Conservation (phyloP, 2,888 invertebrate species). For the Drosophila falleni region DNA sequence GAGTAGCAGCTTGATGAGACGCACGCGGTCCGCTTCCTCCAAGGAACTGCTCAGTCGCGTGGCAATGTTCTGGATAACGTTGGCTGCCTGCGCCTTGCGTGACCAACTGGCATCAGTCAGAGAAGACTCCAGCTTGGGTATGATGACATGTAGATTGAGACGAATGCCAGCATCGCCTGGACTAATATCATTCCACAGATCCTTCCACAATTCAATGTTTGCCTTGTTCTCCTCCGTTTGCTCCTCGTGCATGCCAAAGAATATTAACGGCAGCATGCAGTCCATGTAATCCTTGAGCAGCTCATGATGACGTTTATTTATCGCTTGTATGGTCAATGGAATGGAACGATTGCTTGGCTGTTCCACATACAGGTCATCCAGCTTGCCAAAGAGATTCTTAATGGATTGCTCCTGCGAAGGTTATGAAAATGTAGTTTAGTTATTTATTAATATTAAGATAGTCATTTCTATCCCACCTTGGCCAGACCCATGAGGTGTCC, state of each 20-base stretch:
- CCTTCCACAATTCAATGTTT: conserved; percentile 92
- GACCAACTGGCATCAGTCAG: conserved; percentile 95
- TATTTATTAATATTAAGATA: too few relatives aligned
- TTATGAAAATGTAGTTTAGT: background rate
- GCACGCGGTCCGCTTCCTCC: conserved; percentile 88
- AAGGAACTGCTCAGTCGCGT: conserved; percentile 89
- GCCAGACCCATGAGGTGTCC: conserved; percentile 94
- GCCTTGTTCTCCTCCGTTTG: conserved; percentile 88
- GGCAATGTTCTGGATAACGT: conserved; percentile 92
- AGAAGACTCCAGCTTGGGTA: conserved; percentile 89
- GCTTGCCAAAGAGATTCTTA: conserved; percentile 87
- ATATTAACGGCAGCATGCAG: conserved; percentile 92
- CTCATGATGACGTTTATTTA: conserved; percentile 93
- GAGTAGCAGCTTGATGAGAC: conserved; percentile 89
- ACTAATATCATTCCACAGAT: conserved; percentile 95
- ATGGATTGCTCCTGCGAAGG: conserved; percentile 86
- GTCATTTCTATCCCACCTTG: conserved; percentile 86
- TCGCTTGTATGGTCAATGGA: conserved; percentile 91
- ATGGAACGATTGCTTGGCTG: conserved; percentile 91
- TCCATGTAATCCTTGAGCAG: conserved; percentile 91
- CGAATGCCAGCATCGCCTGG: conserved; percentile 95
- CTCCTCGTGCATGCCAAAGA: conserved; percentile 95
- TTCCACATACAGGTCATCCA: conserved; percentile 88
- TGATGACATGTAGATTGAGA: conserved; percentile 90
- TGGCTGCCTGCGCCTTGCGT: conserved; percentile 94